phyloP scores from a whole-genome alignment of 2,888 invertebrate genomes.

The Campoletis raptor region DNA sequence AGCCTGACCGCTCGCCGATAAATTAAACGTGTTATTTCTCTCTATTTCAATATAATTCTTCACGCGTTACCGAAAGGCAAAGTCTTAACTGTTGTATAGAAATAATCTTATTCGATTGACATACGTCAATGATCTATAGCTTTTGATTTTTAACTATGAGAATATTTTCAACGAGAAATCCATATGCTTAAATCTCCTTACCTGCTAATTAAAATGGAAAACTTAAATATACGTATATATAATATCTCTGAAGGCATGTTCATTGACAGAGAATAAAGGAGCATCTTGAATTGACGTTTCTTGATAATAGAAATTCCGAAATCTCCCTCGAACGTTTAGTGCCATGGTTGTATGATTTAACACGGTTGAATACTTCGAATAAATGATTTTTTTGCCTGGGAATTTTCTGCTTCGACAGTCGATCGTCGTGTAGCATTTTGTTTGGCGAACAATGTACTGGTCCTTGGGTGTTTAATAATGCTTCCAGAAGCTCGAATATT shows the following conservation, averaged over 20 bases:
- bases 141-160: background rate
- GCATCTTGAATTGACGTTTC: constrained; percentile 1
- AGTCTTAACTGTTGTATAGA: background rate
- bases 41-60: constrained; percentile 27
- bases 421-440: constrained; percentile 17
- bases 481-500: constrained; percentile 5
- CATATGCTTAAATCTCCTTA: constrained; percentile 1
- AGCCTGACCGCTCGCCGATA: constrained; percentile 25
- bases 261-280: background rate
- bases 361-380: constrained; percentile 12
- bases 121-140: background rate
- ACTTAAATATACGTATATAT: background rate
- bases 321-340: background rate
- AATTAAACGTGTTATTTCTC: constrained; percentile 6
- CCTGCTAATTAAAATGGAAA: background rate
- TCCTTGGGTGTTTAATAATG: constrained; percentile 36
- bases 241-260: background rate
- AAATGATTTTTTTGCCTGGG: background rate
- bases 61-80: constrained; percentile 7
- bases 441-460: constrained; percentile 36
- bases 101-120: constrained; percentile 10
- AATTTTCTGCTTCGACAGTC: constrained; percentile 13
- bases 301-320: constrained; percentile 3
- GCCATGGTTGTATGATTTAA: background rate
- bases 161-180: constrained; percentile 23